A percentile compares a stretch with the other conserved stretches of the same genome.
phyloP scores from a whole-genome alignment of 1,140 invertebrate genomes.

The Ceratoteleas bidentatus region DNA sequence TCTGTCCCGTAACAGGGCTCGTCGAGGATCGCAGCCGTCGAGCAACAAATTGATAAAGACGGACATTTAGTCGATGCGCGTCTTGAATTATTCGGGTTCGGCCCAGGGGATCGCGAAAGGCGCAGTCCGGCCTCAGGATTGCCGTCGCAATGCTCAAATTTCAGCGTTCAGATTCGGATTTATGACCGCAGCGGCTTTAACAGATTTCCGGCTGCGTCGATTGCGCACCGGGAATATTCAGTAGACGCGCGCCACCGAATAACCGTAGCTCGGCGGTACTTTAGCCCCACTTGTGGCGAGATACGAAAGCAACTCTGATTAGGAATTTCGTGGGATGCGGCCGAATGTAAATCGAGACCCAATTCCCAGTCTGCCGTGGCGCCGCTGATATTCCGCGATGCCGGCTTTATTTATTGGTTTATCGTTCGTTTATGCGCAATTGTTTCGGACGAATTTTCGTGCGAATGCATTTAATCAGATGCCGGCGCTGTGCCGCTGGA shows the following conservation, averaged over 20 bases:
- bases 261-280: constrained; percentile 26
- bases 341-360: constrained; percentile 59
- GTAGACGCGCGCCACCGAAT: constrained; percentile 42
- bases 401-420: constrained; percentile 48
- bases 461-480: constrained; percentile 47
- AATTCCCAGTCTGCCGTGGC: constrained; percentile 31
- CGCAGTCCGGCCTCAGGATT: constrained; percentile 53
- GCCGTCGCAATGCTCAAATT: constrained; percentile 59
- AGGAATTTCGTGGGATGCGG: constrained; percentile 54
- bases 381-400: constrained; percentile 37
- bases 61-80: constrained; percentile 60
- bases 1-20: too few relatives aligned
- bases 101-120: constrained; percentile 41
- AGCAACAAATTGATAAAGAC: constrained; percentile 65
- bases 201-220: constrained; percentile 55
- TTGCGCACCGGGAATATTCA: constrained; percentile 56
- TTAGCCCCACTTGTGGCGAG: constrained; percentile 42
- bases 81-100: constrained; percentile 60
- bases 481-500: background rate
- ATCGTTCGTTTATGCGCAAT: constrained; percentile 45
- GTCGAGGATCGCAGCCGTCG: too few relatives aligned
- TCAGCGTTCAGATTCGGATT: constrained; percentile 62
- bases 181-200: constrained; percentile 55
- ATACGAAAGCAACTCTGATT: constrained; percentile 58
- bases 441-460: constrained; percentile 50